phyloP scores from a whole-genome alignment of 2,888 invertebrate species.

The Hypomecis punctinalis region DNA sequence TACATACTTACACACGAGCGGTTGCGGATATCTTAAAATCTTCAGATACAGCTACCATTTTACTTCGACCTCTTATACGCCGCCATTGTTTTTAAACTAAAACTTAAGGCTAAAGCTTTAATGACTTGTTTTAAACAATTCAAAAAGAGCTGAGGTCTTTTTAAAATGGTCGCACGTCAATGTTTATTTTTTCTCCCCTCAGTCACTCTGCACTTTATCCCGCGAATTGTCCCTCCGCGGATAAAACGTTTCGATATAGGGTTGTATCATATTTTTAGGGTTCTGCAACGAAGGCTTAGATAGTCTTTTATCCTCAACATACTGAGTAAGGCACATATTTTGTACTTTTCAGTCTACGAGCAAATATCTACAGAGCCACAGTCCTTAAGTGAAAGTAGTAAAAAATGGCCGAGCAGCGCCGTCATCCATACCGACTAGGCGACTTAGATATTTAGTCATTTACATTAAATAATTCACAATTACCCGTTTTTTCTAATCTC shows the following conservation, averaged over 20 bases:
- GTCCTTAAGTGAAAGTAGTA: no score
- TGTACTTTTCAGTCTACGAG: no score
- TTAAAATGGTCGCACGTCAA: conserved; percentile 15
- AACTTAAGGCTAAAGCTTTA: conserved; percentile 1
- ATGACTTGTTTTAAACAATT: background rate
- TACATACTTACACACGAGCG: conserved; percentile 59
- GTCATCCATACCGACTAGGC: no score
- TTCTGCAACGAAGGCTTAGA: conserved; percentile 40
- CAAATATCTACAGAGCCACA: no score
- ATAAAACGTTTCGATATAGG: conserved; percentile 49
- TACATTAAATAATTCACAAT: no score
- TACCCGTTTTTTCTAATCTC: no score
- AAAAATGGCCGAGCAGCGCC: no score
- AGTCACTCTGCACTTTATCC: conserved; percentile 74
- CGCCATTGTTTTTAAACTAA: background rate
- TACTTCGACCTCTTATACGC: conserved; percentile 4
- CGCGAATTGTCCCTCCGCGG: conserved; percentile 75
- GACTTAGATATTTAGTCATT: no score
- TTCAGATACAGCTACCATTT: conserved; percentile 27
- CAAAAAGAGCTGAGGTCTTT: background rate
- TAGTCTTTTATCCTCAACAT: no score
- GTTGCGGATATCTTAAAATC: conserved; percentile 36
- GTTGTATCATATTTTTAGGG: conserved; percentile 61
- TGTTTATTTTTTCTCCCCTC: conserved; percentile 72
- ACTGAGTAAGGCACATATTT: no score